Percentiles rank a stretch among this genome's conserved stretches.
Evolutionary conservation across 2,888 invertebrate genomes (phyloP).

Genomic region (Drosophila diplacantha): DNA sequence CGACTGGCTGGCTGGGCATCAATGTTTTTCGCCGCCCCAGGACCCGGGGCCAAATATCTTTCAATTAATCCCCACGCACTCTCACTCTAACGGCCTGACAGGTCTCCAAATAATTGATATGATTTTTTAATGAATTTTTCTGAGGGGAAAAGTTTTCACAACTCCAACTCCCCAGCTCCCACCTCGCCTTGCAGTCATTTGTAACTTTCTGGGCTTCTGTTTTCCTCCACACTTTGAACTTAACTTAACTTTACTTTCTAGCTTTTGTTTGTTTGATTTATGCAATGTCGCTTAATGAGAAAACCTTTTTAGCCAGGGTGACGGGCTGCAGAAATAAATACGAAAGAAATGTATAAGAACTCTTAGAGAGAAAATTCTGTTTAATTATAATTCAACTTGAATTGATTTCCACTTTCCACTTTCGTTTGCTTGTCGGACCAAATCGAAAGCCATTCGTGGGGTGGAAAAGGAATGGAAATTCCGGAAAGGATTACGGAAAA

Average conservation of each 20-base stretch:
- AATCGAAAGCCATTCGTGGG: constrained; percentile 35
- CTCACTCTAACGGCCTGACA: constrained; percentile 19
- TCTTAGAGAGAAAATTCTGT: background rate
- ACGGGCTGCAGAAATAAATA: constrained; percentile 29
- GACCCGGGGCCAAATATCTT: background rate
- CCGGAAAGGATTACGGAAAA: constrained; percentile 13
- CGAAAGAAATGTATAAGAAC: background rate
- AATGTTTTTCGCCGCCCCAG: constrained; percentile 17
- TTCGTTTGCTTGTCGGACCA: constrained; percentile 4
- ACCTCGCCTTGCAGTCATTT: constrained; percentile 14
- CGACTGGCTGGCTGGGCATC: constrained; percentile 10
- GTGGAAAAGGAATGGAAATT: background rate
- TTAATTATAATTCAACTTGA: constrained; percentile 25
- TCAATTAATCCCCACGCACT: constrained; percentile 26
- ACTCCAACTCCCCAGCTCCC: background rate
- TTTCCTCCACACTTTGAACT: constrained; percentile 17
- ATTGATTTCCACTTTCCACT: constrained; percentile 39
- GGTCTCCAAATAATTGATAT: constrained; percentile 50
- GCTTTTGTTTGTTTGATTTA: constrained; percentile 59
- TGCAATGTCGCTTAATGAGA: constrained; percentile 63
- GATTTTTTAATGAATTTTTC: constrained; percentile 56
- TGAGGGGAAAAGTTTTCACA: constrained; percentile 15
- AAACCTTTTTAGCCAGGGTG: constrained; percentile 51
- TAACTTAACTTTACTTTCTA: constrained; percentile 49
- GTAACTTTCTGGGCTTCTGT: constrained; percentile 13